Conservation (phyloP, 2,113 vertebrate species). For the Cyphomyrus plagiostoma region DNA sequence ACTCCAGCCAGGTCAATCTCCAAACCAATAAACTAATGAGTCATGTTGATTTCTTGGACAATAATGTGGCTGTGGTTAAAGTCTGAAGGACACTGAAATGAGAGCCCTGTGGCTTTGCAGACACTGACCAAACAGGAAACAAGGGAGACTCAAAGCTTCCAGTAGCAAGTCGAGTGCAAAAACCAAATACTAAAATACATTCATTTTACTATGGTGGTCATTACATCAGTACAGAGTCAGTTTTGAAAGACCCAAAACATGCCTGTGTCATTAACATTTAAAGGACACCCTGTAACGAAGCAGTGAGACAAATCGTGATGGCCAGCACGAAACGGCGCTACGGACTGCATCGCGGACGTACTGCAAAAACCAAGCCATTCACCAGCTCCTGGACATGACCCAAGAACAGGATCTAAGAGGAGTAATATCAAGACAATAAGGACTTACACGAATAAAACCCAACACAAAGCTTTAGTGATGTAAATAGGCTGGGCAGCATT, state of each 20-base stretch:
- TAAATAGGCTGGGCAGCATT: constrained; percentile 32
- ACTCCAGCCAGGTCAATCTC: background rate
- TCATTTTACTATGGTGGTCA: background rate
- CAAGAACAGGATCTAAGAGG: constrained; percentile 7
- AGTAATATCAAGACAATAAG: constrained; percentile 14
- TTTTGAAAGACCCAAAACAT: background rate
- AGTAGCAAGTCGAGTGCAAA: background rate
- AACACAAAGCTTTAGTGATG: constrained; percentile 19
- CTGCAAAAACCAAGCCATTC: background rate
- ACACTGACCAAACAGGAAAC: constrained; percentile 6
- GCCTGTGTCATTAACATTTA: background rate
- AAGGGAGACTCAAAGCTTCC: background rate
- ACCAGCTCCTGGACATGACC: background rate
- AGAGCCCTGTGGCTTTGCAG: background rate
- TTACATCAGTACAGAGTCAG: background rate
- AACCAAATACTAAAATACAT: background rate
- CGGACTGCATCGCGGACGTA: background rate
- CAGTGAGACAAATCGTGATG: background rate
- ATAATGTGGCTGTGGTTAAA: background rate
- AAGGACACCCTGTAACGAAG: background rate
- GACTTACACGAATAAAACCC: background rate
- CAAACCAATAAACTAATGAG: background rate
- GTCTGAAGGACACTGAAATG: background rate
- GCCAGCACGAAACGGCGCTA: background rate
- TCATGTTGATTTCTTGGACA: background rate